phyloP scores from a whole-genome alignment of 2,888 invertebrate genomes.

The Microchrysa polita region DNA sequence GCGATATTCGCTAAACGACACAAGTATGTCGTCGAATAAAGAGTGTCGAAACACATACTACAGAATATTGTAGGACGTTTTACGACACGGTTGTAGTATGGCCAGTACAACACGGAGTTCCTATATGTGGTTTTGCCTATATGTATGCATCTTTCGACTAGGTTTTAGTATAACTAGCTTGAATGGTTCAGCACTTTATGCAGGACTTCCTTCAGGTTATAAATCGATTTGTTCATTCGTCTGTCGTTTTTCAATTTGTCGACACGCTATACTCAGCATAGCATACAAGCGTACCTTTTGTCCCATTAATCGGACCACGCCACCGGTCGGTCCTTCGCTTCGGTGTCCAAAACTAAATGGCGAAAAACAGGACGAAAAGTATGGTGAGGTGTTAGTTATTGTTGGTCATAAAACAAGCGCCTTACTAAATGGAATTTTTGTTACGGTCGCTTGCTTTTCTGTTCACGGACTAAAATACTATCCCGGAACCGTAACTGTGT shows the following conservation, averaged over 20 bases:
- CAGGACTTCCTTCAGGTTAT: constrained; percentile 24
- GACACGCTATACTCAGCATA: no score
- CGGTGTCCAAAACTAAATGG: background rate
- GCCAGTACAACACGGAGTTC: constrained; percentile 21
- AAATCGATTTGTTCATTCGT: constrained; percentile 26
- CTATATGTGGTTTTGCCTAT: constrained; percentile 28
- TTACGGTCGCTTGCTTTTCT: background rate
- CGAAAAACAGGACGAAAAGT: background rate
- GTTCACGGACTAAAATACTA: no score
- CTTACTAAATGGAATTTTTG: constrained; percentile 17
- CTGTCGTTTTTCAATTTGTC: constrained; percentile 33
- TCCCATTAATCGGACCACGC: no score
- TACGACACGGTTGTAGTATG: constrained; percentile 26
- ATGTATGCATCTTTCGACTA: no score
- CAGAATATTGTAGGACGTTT: background rate
- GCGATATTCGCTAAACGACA: background rate
- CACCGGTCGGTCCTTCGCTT: no score
- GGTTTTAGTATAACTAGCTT: constrained; percentile 13
- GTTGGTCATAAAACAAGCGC: constrained; percentile 28
- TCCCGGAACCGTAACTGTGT: no score
- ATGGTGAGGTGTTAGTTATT: constrained; percentile 28
- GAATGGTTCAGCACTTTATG: constrained; percentile 10
- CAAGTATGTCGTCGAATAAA: background rate
- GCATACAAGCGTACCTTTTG: constrained; percentile 9
- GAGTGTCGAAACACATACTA: background rate